These are phyloP conservation scores for Bolinopsis microptera DNA, from an alignment of 37 sponge, comb jelly and placozoan species.

Conservation along the genomic window DNA sequence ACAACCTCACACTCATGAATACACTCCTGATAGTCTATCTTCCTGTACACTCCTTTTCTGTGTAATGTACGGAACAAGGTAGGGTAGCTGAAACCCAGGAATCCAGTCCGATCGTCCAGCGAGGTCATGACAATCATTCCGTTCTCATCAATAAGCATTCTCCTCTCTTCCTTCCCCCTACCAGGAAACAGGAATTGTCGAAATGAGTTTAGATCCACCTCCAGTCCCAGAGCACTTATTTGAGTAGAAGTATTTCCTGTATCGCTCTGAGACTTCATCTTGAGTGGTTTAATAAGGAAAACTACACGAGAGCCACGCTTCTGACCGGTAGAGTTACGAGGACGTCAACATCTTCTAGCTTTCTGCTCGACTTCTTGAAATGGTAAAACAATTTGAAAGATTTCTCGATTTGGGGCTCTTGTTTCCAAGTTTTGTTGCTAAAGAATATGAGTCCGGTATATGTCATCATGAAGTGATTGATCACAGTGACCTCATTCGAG, in stretches of 20 bases:
- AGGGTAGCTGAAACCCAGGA: neutral
- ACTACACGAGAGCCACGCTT: neutral
- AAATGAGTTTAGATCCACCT: neutral
- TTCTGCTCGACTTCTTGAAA: neutral
- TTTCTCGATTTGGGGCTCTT: neutral
- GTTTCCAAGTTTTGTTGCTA: neutral
- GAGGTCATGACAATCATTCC: neutral
- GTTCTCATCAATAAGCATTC: neutral
- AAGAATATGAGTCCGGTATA: neutral
- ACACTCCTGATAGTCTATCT: constrained; percentile 16
- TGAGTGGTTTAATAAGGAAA: neutral
- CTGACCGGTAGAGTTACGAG: neutral
- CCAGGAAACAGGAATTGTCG: neutral
- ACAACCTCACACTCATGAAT: constrained; percentile 15
- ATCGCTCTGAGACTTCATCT: neutral
- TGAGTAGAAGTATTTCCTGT: neutral
- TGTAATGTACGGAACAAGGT: neutral
- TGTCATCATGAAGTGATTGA: constrained; percentile 3
- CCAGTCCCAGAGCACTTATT: neutral
- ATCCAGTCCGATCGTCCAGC: neutral
- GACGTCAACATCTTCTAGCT: neutral
- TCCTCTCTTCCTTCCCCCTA: neutral
- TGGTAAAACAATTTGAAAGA: neutral
- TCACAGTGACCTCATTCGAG: neutral
- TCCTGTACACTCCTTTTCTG: constrained; percentile 5